Evolutionary conservation across 2,888 invertebrate species (phyloP).

Genomic region (Netelia virgata): DNA sequence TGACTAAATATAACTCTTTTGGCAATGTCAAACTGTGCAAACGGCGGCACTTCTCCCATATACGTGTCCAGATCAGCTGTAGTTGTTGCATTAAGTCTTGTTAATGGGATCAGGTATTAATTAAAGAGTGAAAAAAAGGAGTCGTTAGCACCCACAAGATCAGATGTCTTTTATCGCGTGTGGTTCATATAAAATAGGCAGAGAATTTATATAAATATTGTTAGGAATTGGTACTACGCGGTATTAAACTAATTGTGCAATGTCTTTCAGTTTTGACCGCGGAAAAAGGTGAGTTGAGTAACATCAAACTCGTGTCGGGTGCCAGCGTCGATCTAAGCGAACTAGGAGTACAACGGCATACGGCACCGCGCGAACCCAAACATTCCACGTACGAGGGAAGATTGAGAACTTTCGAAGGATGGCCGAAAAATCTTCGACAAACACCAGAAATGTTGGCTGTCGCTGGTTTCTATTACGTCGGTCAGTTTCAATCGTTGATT

Average conservation of each 20-base stretch:
- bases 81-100: constrained; percentile 57
- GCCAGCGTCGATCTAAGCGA: constrained; percentile 85
- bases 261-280: constrained; percentile 67
- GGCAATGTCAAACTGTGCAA: constrained; percentile 75
- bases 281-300: constrained; percentile 81
- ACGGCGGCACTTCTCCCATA: constrained; percentile 63
- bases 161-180: no score
- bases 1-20: constrained; percentile 77
- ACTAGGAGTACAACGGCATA: constrained; percentile 87
- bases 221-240: no score
- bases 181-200: background rate
- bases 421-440: constrained; percentile 92
- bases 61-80: constrained; percentile 69
- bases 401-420: constrained; percentile 89
- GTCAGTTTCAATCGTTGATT: constrained; percentile 79
- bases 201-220: background rate
- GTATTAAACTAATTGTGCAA: constrained; percentile 39
- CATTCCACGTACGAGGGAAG: constrained; percentile 90
- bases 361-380: constrained; percentile 88
- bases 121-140: background rate
- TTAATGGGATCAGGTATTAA: constrained; percentile 77
- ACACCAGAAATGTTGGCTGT: constrained; percentile 91
- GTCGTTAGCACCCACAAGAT: no score
- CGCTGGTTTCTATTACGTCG: constrained; percentile 95
- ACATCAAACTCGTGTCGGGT: constrained; percentile 82